phyloP scores from a whole-genome alignment of 2,888 invertebrate species.

The Arctia plantaginis region DNA sequence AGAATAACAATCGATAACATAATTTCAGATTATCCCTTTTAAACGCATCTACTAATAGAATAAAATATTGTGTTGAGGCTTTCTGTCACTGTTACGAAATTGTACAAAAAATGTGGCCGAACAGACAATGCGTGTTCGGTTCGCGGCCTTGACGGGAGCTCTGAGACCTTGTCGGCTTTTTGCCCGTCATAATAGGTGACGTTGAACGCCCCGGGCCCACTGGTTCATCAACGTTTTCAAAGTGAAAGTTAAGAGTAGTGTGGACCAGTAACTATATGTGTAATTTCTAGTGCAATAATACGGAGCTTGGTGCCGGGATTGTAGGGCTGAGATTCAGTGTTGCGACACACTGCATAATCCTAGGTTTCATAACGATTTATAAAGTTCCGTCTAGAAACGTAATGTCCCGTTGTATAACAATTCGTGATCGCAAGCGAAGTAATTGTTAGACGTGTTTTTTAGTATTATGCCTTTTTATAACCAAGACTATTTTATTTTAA shows the following conservation, averaged over 20 bases:
- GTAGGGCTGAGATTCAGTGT: conserved; percentile 39
- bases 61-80: conserved; percentile 16
- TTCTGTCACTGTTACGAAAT: conserved; percentile 51
- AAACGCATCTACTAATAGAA: conserved; percentile 12
- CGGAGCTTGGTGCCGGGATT: conserved; percentile 31
- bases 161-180: conserved; percentile 67
- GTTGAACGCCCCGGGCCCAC: conserved; percentile 42
- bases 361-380: conserved; percentile 28
- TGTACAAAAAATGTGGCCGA: conserved; percentile 51
- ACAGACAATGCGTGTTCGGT: conserved; percentile 62
- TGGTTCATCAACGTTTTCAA: conserved; percentile 35
- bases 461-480: background rate
- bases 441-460: background rate
- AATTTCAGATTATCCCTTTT: background rate
- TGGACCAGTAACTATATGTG: conserved; percentile 21
- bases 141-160: conserved; percentile 65
- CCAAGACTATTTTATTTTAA: background rate
- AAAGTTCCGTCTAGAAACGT: conserved; percentile 26
- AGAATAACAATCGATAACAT: background rate
- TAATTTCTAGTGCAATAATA: conserved; percentile 45
- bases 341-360: conserved; percentile 24
- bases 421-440: background rate
- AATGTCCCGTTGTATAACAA: conserved; percentile 18
- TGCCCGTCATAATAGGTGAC: conserved; percentile 56
- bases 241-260: conserved; percentile 56